phyloP scores from a whole-genome alignment of 2,888 invertebrate species.

The Lasioglossum vierecki region DNA sequence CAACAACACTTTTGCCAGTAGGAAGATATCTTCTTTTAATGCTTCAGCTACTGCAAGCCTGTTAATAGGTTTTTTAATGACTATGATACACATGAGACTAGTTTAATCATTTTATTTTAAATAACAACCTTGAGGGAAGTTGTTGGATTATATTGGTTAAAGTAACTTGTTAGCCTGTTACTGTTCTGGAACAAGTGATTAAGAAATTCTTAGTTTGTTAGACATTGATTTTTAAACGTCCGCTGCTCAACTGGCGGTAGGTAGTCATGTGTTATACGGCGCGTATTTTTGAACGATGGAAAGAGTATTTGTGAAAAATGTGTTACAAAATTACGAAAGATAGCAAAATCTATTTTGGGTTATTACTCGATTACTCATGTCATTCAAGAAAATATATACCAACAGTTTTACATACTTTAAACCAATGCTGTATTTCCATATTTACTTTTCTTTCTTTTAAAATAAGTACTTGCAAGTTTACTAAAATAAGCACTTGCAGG shows the following conservation, averaged over 20 bases:
- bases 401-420: no score
- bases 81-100: background rate
- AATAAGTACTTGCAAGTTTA: no score
- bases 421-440: no score
- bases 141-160: background rate
- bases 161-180: background rate
- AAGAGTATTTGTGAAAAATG: no score
- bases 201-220: background rate
- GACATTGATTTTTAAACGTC: background rate
- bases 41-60: background rate
- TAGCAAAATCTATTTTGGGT: no score
- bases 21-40: background rate
- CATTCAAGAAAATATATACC: no score
- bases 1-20: background rate
- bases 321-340: no score
- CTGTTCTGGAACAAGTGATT: background rate
- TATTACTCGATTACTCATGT: no score
- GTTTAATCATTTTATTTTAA: background rate
- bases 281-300: no score
- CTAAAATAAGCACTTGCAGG: no score
- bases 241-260: background rate
- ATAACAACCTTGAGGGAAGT: background rate
- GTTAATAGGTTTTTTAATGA: background rate
- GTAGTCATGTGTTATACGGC: background rate
- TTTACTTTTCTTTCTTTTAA: no score